Conservation (phyloP, 2,113 vertebrate genomes). For the Blennius ocellaris region DNA sequence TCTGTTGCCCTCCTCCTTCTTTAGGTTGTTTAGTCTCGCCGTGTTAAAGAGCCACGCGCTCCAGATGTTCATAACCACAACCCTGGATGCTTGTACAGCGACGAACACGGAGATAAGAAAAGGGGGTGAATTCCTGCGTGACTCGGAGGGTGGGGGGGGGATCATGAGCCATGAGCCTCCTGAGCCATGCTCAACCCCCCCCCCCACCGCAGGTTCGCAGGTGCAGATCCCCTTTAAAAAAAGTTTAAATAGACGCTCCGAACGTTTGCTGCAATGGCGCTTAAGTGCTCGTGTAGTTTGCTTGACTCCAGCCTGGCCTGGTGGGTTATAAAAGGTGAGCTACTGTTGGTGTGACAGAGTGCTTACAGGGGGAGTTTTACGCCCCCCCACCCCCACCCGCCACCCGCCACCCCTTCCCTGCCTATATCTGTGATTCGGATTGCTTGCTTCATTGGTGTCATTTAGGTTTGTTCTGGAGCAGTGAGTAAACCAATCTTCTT, state of each 20-base stretch:
- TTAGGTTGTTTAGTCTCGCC: slow-evolving; percentile 19
- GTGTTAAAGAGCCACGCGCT: slow-evolving; percentile 28
- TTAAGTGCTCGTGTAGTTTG: slow-evolving; percentile 28
- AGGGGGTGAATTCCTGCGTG: slow-evolving; percentile 3
- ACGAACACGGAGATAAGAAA: slow-evolving; percentile 10
- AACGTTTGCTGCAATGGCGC: slow-evolving; percentile 12
- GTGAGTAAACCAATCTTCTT: slow-evolving; percentile 81
- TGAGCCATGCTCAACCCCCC: background rate
- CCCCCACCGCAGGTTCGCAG: background rate
- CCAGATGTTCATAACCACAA: slow-evolving; percentile 44
- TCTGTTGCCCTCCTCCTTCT: background rate
- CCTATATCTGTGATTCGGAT: slow-evolving; percentile 68
- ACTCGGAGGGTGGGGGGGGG: slow-evolving; percentile 25
- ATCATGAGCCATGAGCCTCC: too few species aligned
- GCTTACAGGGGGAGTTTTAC: slow-evolving; percentile 62
- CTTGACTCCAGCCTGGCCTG: slow-evolving; percentile 39
- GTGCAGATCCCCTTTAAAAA: background rate
- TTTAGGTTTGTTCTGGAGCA: slow-evolving; percentile 80
- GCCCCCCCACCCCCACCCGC: background rate
- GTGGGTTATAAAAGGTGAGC: slow-evolving; percentile 63
- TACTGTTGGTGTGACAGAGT: slow-evolving; percentile 64
- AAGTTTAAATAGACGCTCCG: slow-evolving; percentile 16
- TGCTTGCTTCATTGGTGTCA: slow-evolving; percentile 75
- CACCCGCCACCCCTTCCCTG: too few species aligned
- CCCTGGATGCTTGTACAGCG: background rate